Evolutionary conservation across 2,888 invertebrate genomes (phyloP).

Genomic region (Acronicta psi): DNA sequence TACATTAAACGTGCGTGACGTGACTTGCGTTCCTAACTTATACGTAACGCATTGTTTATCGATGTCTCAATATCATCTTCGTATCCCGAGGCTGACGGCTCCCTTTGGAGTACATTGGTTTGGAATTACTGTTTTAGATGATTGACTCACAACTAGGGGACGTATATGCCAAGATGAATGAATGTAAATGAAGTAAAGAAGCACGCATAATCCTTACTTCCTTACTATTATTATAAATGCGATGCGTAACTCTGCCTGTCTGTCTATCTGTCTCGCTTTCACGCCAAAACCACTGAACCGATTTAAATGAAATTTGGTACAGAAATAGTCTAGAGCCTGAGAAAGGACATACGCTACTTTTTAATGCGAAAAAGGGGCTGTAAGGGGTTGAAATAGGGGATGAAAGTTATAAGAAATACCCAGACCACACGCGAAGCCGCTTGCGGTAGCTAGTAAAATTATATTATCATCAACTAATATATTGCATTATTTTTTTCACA

Average conservation of each 20-base stretch:
- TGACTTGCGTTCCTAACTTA: slow-evolving; percentile 39
- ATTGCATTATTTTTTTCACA: background rate
- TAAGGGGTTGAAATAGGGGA: too few relatives aligned
- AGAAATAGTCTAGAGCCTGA: too few relatives aligned
- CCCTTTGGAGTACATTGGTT: slow-evolving; percentile 12
- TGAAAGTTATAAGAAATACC: too few relatives aligned
- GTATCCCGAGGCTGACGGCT: slow-evolving; percentile 9
- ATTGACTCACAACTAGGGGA: background rate
- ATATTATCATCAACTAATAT: background rate
- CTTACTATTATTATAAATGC: too few relatives aligned
- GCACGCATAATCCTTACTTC: background rate
- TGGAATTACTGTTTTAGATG: slow-evolving; percentile 18
- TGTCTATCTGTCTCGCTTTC: too few relatives aligned
- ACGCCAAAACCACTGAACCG: too few relatives aligned
- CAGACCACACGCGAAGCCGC: too few relatives aligned
- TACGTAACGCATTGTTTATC: slow-evolving; percentile 2
- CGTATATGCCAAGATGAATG: background rate
- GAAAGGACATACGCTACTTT: too few relatives aligned
- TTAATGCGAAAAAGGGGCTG: too few relatives aligned
- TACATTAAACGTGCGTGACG: slow-evolving; percentile 64
- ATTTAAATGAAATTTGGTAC: too few relatives aligned
- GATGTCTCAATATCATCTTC: slow-evolving; percentile 27
- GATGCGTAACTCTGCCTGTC: too few relatives aligned
- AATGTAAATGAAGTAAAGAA: background rate
- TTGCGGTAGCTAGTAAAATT: too few relatives aligned